These are phyloP conservation scores for Solea senegalensis DNA, from an alignment of 2,113 vertebrate genomes.

Conservation along the genomic window DNA sequence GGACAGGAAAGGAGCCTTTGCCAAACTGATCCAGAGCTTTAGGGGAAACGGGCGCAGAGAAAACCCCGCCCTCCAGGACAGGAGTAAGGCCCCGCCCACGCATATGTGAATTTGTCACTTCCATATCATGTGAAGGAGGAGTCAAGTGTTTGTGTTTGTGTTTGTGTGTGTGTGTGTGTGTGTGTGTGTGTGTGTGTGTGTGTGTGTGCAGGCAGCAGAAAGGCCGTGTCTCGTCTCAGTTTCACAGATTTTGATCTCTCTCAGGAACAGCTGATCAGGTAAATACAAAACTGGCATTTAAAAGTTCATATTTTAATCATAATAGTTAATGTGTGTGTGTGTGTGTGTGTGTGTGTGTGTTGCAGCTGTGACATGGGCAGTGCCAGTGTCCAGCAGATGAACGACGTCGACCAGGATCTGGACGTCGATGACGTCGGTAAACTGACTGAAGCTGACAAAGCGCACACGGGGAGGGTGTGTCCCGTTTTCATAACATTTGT, in stretches of 20 bases:
- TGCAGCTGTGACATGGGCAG: constrained; percentile 72
- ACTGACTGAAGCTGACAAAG: constrained; percentile 76
- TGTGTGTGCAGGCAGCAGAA: constrained; percentile 63
- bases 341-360: constrained; percentile 20
- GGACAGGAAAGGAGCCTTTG: constrained; percentile 85
- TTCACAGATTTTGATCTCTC: constrained; percentile 77
- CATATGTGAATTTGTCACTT: neutral
- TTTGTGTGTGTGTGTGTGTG: neutral
- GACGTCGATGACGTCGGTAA: constrained; percentile 72
- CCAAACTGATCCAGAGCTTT: constrained; percentile 88
- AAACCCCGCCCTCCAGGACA: constrained; percentile 35
- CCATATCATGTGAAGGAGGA: no score
- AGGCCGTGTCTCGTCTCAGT: constrained; percentile 72
- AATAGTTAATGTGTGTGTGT: neutral
- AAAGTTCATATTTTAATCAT: no score
- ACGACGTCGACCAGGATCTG: constrained; percentile 53
- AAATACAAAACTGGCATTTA: neutral
- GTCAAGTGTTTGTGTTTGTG: no score
- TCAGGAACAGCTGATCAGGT: constrained; percentile 80
- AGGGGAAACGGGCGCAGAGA: constrained; percentile 77
- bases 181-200: constrained; percentile 4
- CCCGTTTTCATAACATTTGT: neutral
- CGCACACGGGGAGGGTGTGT: constrained; percentile 75
- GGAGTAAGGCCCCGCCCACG: constrained; percentile 20
- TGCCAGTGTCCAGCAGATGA: constrained; percentile 64